These are phyloP conservation scores for Harlomillsia oculata DNA, from an alignment of 1,140 invertebrate species.

Conservation along the genomic window DNA sequence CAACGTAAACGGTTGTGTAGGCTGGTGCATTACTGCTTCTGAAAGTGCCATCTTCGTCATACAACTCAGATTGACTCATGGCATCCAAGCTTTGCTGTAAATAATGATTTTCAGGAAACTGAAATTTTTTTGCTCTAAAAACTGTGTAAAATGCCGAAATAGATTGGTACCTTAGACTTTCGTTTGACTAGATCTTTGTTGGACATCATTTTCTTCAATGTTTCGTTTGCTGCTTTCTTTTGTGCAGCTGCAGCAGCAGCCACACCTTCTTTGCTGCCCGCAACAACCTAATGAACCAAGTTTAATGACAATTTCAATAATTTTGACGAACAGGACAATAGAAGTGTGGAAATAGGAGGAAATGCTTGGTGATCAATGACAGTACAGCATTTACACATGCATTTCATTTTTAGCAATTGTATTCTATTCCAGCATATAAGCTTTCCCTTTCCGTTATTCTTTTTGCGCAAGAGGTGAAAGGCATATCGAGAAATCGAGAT, in stretches of 20 bases:
- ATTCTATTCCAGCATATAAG: no score
- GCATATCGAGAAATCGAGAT: no score
- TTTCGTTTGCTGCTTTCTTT: neutral
- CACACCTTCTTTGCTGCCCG: neutral
- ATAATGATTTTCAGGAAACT: neutral
- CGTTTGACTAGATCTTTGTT: conserved; percentile 1
- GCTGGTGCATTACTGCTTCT: conserved; percentile 10
- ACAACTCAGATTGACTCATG: conserved; percentile 3
- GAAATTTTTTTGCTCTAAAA: no score
- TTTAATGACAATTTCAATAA: neutral
- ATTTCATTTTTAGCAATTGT: no score
- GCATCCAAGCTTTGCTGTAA: conserved; percentile 4
- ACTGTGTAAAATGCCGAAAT: neutral
- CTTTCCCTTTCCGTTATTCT: no score
- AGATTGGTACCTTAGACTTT: neutral
- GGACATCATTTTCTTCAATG: neutral
- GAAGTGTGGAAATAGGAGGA: no score
- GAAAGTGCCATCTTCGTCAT: conserved; percentile 17
- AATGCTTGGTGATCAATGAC: no score
- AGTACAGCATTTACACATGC: no score
- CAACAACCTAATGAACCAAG: conserved; percentile 2
- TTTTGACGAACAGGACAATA: no score
- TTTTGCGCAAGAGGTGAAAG: no score
- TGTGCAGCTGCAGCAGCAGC: no score
- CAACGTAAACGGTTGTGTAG: conserved; percentile 29